These are phyloP conservation scores for Lophotriccus pileatus DNA, from an alignment of 2,797 vertebrate genomes.

Conservation along the genomic window DNA sequence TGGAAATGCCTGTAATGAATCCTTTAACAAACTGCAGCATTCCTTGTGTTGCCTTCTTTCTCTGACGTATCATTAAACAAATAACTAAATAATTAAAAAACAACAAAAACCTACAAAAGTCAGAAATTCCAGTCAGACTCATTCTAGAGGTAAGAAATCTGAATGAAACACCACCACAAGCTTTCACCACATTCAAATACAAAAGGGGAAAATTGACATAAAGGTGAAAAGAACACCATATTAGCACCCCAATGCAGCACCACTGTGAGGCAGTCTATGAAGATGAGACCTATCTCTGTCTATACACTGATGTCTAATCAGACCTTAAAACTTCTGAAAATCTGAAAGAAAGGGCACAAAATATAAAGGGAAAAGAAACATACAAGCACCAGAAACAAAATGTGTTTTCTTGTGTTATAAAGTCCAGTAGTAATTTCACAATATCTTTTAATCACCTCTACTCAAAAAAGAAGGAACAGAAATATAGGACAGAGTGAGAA, in stretches of 20 bases:
- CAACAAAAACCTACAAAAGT: neutral
- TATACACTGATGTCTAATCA: neutral
- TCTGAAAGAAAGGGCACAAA: neutral
- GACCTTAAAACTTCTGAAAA: neutral
- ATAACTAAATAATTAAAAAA: neutral
- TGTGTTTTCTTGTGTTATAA: neutral
- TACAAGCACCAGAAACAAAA: neutral
- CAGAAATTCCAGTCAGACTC: neutral
- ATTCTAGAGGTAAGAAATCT: neutral
- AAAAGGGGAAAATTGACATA: neutral
- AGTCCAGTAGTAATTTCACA: neutral
- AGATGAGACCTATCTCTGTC: neutral
- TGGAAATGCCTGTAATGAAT: neutral
- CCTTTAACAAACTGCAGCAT: neutral
- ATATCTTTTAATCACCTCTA: neutral
- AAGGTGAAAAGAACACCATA: slow-evolving; percentile 1
- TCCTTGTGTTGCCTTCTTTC: neutral
- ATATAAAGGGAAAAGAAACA: neutral
- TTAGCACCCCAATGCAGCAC: neutral
- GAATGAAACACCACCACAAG: neutral
- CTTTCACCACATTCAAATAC: neutral
- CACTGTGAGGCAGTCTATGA: neutral
- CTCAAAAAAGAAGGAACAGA: neutral
- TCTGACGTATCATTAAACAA: neutral
- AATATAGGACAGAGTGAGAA: neutral